A percentile compares a stretch with the other conserved stretches of the same genome.
phyloP scores from a whole-genome alignment of 2,888 invertebrate species.

The Neelides folsomi region DNA sequence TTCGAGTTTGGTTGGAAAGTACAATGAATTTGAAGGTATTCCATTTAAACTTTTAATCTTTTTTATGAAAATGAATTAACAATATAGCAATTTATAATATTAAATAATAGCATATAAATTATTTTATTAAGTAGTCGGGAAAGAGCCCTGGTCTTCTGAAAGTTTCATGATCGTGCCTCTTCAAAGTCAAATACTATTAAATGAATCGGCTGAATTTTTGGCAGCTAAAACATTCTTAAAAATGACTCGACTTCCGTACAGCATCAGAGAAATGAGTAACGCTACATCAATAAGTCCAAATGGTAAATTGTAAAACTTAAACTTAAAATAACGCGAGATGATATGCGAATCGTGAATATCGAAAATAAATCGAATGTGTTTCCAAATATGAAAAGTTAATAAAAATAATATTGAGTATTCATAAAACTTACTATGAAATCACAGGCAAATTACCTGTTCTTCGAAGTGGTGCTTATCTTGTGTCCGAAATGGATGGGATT shows the following conservation, averaged over 20 bases:
- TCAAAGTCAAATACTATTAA: constrained; percentile 84
- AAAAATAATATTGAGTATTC: background rate
- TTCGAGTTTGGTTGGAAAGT: background rate
- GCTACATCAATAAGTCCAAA: constrained; percentile 95
- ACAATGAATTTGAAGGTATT: constrained; percentile 2
- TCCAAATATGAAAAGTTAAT: too few species aligned
- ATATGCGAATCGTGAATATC: too few species aligned
- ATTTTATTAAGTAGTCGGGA: constrained; percentile 44
- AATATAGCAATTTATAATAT: too few species aligned
- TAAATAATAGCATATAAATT: too few species aligned
- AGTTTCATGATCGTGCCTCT: constrained; percentile 76
- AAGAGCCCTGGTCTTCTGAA: constrained; percentile 82
- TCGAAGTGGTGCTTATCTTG: constrained; percentile 72
- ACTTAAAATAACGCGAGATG: too few species aligned
- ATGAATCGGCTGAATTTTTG: constrained; percentile 85
- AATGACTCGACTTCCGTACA: constrained; percentile 46
- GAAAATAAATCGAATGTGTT: too few species aligned
- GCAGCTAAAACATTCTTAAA: constrained; percentile 84
- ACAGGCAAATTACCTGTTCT: constrained; percentile 79
- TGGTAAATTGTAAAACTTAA: constrained; percentile 39
- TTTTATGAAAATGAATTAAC: too few species aligned
- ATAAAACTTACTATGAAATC: background rate
- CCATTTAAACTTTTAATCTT: too few species aligned
- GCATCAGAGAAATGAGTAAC: constrained; percentile 43
- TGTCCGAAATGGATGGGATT: constrained; percentile 82